A percentile compares a stretch with the other conserved stretches of the same genome.
Evolutionary conservation across 2,797 vertebrate species (phyloP).

Genomic region (Neomorphus geoffroyi): DNA sequence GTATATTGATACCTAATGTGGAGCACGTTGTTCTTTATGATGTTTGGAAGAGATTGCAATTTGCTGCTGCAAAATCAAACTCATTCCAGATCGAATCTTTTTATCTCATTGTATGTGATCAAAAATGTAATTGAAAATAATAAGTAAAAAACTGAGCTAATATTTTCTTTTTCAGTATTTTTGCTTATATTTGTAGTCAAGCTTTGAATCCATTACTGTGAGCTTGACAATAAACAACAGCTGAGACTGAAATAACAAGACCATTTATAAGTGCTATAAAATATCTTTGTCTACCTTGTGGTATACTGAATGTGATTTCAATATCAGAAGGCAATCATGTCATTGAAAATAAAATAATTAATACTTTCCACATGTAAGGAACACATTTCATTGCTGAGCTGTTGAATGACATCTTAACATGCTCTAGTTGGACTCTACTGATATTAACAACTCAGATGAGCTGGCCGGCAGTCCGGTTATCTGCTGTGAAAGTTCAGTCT

Average conservation of each 20-base stretch:
- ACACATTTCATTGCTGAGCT: not conserved
- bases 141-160: not conserved
- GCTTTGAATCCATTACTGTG: not conserved
- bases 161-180: not conserved
- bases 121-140: not conserved
- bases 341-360: not conserved
- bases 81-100: not conserved
- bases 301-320: not conserved
- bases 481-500: not conserved
- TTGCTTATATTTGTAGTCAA: not conserved
- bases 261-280: not conserved
- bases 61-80: not conserved
- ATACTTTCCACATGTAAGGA: not conserved
- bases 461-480: not conserved
- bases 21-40: not conserved
- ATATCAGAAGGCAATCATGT: not conserved
- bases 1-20: not conserved
- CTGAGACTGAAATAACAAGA: not conserved
- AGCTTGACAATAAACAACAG: constrained; percentile 5
- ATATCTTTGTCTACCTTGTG: not conserved
- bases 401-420: not conserved
- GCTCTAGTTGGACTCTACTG: not conserved
- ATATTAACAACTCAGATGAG: not conserved
- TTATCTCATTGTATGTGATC: not conserved
- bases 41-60: not conserved